Base-by-base conservation (phyloP, 2,113 vertebrate genomes). In the Tachycineta bicolor region DNA sequence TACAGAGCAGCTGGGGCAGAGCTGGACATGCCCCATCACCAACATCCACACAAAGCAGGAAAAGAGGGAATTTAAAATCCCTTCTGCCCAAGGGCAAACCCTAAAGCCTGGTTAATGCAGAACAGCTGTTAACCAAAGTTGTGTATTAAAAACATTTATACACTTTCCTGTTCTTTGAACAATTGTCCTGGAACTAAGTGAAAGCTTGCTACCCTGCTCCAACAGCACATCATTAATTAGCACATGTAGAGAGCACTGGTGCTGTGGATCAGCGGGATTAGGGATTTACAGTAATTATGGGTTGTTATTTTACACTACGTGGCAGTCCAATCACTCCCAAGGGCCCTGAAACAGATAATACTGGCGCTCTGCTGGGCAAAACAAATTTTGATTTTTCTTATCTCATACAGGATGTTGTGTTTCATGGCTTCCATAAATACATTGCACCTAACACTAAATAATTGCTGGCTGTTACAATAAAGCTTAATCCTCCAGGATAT, bases 271-370 rank as follows among this genome's bases (percentile, higher is more conserved):
- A 88, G 71, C 13, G 49, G 53, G 68, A 93, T 79, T 70, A 91
- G 44, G 43, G 58, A 29, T 64, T 70, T 74, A 19, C 65, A n/a
- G 43, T 53, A 74, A 90, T 73, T 91, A 67, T 11, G 67, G 75
- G 26, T 50, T 49, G 77, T 91, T 94, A 89, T 65, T 75, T 64
- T 76, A n/a, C 6, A 82, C 78, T 87, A 82, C 67, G 24, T 1
- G 80, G 83, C 90, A 94, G 59, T 89, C 93, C 92, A 96, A 88
- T 93, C 94, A 88, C 83, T 95, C 94, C 78, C 84, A 64, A 59
- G n/a, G 64, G 77, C 47, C 60, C 39, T 50, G 67, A 82, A 76
- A 87, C 5, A 84, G 78, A 29, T 24, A 65, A 55, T 33, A 13
- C 34, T 25, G 11, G 9, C 63, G 84, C 43, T 69, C n/a, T 69